A percentile compares a stretch with the other conserved stretches of the same genome.
Conservation (phyloP, 2,797 vertebrate genomes). For the Synaphobranchus kaupii region DNA sequence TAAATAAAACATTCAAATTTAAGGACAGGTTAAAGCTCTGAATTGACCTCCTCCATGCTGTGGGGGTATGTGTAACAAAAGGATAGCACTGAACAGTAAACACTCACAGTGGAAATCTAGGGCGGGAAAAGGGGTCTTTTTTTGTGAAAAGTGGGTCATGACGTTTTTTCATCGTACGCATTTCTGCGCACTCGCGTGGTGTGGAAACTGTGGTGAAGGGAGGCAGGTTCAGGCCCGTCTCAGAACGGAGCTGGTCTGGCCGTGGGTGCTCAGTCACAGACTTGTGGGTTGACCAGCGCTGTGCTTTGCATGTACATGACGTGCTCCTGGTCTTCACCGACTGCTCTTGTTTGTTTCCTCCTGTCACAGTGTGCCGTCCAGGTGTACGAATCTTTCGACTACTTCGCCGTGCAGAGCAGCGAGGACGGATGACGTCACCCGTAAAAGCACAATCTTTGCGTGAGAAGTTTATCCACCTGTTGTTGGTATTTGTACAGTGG, state of each 20-base stretch:
- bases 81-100: background rate
- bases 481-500: background rate
- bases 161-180: background rate
- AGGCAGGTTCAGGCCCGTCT: background rate
- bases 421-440: background rate
- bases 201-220: background rate
- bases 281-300: background rate
- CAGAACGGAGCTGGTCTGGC: background rate
- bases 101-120: background rate
- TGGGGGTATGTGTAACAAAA: background rate
- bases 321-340: background rate
- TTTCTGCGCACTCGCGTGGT: background rate
- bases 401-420: conserved; percentile 23
- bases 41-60: background rate
- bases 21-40: background rate
- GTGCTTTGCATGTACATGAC: background rate
- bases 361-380: conserved; percentile 25
- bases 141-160: background rate
- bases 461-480: background rate
- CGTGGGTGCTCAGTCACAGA: background rate
- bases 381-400: conserved; percentile 30
- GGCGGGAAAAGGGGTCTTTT: background rate
- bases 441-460: background rate
- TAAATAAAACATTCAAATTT: background rate
- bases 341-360: background rate